A percentile compares a stretch with the other conserved stretches of the same genome.
Evolutionary conservation across 2,113 vertebrate species (phyloP).

Genomic region (Lethenteron camtschaticum): DNA sequence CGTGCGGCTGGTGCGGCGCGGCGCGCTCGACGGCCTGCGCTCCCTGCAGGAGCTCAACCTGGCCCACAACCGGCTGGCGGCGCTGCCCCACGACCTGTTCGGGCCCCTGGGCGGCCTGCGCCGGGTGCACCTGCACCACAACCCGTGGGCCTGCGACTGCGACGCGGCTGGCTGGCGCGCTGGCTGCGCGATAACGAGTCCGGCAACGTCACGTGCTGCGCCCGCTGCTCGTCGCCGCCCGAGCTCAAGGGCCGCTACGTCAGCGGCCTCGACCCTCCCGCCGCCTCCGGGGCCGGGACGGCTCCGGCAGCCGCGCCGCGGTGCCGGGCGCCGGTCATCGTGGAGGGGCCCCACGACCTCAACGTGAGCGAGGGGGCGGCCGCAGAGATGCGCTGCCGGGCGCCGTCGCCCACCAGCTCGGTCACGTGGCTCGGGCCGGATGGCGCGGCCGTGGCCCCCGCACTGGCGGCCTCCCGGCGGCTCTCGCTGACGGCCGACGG

Average conservation of each 20-base stretch:
- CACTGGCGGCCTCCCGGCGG: slow-evolving; percentile 67
- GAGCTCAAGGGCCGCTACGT: slow-evolving; percentile 86
- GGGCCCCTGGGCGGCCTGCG: slow-evolving; percentile 81
- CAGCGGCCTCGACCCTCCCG: slow-evolving; percentile 86
- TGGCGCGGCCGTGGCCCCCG: slow-evolving; percentile 78
- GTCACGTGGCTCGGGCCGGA: slow-evolving; percentile 98
- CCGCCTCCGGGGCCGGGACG: slow-evolving; percentile 32
- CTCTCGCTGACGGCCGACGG: slow-evolving; percentile 91
- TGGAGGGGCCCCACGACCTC: slow-evolving; percentile 82
- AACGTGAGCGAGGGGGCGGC: slow-evolving; percentile 96
- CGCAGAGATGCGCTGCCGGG: slow-evolving; percentile 81
- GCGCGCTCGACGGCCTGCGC: slow-evolving; percentile 93
- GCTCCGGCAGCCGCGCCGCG: too few relatives aligned
- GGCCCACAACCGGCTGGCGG: slow-evolving; percentile 89
- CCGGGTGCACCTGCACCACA: slow-evolving; percentile 89
- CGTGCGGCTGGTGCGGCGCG: slow-evolving; percentile 91
- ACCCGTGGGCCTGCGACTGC: slow-evolving; percentile 98
- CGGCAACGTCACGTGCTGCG: slow-evolving; percentile 91
- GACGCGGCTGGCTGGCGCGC: slow-evolving; percentile 98
- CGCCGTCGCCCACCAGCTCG: slow-evolving; percentile 70
- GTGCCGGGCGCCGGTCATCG: slow-evolving; percentile 91
- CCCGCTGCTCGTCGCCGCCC: slow-evolving; percentile 65
- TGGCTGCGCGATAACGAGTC: slow-evolving; percentile 98
- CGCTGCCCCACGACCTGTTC: slow-evolving; percentile 94
- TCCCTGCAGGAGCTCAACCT: slow-evolving; percentile 91